Base-by-base conservation (phyloP, 2,113 vertebrate genomes). In the Hirundichthys speculiger region DNA sequence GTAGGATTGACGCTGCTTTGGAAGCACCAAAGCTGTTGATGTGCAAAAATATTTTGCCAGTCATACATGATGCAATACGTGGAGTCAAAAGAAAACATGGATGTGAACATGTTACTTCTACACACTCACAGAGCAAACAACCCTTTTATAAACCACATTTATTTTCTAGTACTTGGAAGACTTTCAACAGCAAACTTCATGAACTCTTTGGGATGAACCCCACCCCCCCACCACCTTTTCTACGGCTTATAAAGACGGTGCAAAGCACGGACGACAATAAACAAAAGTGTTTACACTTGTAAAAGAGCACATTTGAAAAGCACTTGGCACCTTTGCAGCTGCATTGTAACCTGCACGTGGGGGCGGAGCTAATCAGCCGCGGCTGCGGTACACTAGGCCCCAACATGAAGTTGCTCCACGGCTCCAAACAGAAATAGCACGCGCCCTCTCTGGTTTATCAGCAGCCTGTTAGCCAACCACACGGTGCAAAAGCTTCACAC, bases 251-350 rank as follows among this genome's bases (percentile, higher is more conserved):
- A 8, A 8, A 8, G 27, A 27, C 27, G 27, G 4, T 27, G 27
- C 8, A 27, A 27, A 27, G 27, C 30, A 39, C 46, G 45, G 53
- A 69, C 69, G 74, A 38, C 47, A 69, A 27, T 69, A 79, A 76
- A 87, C 79, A 86, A 80, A 74, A 64, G 63, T 48, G 9, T 62
- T n/a, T n/a, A 40, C 38, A 64, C 41, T 62, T 80, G 80, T 40
- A 79, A 84, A 86, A 52, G 0, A 63, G 16, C 39, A 13, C 13
- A 4, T 67, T 20, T 76, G 74, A 52, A 57, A 49, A 73, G 74
- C 74, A 40, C 40, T 86, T 86, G 51, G 76, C 81, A 63, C 83
- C 72, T 75, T 61, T 40, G 22, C 64, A n/a, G 57, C 64, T 30
- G 55, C 64, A 12, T 40, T 0, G 62, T 48, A 83, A 87, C 84